Evolutionary conservation across 2,797 vertebrate species (phyloP).

Genomic region (Hephaestus fuliginosus): DNA sequence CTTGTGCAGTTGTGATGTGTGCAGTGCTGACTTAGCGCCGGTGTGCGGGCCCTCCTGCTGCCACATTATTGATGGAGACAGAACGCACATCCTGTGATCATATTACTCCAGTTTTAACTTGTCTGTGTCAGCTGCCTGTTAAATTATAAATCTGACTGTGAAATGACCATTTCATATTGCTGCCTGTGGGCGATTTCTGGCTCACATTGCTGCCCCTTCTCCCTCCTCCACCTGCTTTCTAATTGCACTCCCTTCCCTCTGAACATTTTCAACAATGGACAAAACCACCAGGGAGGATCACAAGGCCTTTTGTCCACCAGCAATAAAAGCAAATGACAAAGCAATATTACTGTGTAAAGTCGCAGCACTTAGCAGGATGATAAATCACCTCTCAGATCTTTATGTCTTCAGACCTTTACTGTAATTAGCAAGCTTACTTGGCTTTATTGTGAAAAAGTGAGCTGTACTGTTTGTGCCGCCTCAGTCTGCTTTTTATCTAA

Average conservation of each 20-base stretch:
- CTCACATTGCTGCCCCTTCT: not conserved
- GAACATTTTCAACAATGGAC: constrained; percentile 18
- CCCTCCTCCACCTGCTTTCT: not conserved
- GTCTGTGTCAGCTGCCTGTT: constrained; percentile 33
- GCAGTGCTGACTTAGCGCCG: constrained; percentile 54
- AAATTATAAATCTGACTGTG: constrained; percentile 10
- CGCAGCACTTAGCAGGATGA: constrained; percentile 20
- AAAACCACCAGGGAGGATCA: constrained; percentile 16
- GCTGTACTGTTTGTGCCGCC: not conserved
- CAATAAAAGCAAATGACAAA: constrained; percentile 53
- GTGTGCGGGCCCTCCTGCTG: not conserved
- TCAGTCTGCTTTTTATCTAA: constrained; percentile 6
- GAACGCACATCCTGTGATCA: constrained; percentile 24
- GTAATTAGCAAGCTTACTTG: constrained; percentile 12
- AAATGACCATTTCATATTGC: not conserved
- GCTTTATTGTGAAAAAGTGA: constrained; percentile 32
- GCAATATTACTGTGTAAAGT: constrained; percentile 21
- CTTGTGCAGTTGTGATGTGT: constrained; percentile 24
- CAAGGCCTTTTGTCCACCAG: constrained; percentile 29
- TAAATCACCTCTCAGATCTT: constrained; percentile 36
- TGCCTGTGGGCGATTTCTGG: constrained; percentile 2
- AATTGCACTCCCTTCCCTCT: not conserved
- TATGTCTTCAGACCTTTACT: not conserved
- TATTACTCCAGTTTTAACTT: constrained; percentile 36
- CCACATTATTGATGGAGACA: constrained; percentile 10